Evolutionary conservation across 2,888 invertebrate genomes (phyloP), one percentile per base, ranked within the genome.

Genomic region (Cantharis flavilabris): DNA sequence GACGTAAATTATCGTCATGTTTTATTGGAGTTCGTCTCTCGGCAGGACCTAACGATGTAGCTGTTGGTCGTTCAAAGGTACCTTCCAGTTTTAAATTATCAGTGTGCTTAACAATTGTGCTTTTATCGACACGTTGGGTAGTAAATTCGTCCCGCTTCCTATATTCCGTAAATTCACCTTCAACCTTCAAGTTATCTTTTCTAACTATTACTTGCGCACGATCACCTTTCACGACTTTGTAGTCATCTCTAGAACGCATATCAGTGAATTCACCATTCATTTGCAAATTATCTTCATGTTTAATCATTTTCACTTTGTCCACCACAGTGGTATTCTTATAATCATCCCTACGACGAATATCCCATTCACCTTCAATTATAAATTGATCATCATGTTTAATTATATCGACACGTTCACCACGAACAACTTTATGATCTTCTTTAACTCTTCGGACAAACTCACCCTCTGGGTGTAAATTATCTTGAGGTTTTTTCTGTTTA

Each of bases 101-200:
- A 74, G 90, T 87, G 89, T 91, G 85, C 89, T 89, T 90, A 71
- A 90, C 87, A 70, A 91, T 89, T 80, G 92, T 90, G 9, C 90
- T 89, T 80, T 91, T 89, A 84, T 92, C 91, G 14, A 91, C 91
- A 83, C 90, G 91, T 0, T 89, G 89, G 26, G 89, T 87, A 79
- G 87, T 91, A 83, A 90, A 92, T 84, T 93, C 92, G 83, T 93
- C 91, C 80, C 91, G 87, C 79, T 90, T 90, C 81, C 85, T 83
- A 76, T 84, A 85, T 78, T 88, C 87, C 30, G 84, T 86, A 87
- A 93, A 90, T 82, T 91, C 90, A 1, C 94, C 94, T 86, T 93
- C 93, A 90, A 94, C 91, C 84, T 90, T 91, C 2, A 94, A 87
- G 84, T 94, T 92, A 85, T 94, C 94, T 86, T 93, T 91, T 80